Base-by-base conservation (phyloP, 2,888 invertebrate species). In the Tillus elongatus region DNA sequence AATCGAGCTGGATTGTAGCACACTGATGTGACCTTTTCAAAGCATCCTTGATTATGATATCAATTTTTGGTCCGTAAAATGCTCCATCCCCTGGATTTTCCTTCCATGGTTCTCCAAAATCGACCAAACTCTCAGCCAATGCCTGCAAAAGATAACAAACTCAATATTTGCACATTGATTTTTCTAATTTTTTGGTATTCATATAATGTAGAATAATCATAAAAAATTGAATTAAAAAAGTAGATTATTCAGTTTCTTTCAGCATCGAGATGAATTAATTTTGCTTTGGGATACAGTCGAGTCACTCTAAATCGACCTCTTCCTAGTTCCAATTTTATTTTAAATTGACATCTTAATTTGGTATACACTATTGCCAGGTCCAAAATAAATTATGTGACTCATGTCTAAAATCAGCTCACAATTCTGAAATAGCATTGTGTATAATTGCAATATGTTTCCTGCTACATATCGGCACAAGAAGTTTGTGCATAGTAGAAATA, bases 21-120 rank as follows among this genome's bases (percentile, higher is more conserved):
- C 96, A 96, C 61, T 98, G 98, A 68, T 89, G 86, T 0, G 83
- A 73, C 33, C 98, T 73, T 47, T 79, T 77, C 41, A 98, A 66
- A 0, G 97, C 97, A 66, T 98, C 98, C 63, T 73, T 79, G 45
- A 99, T 90, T 0, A 90, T 93, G 61, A 98, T 96, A 67, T 97
- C 97, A 50, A 97, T 96, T 73, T 98, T 98, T 1, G 98, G 98
- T 0, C 98, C 98, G 68, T 98, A 98, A 71, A 98, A 98, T 0
- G 98, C 98, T 1, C 98, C 98, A 68, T 99, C 98, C 0, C 88
- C 82, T 0, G 88, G 88, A 69, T 95, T 97, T 47, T 89, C 67
- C 40, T 79, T 81, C 96, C 96, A 98, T 1, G 84, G 79, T 50
- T 76, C 69, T 1, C 91, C 92, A 63, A 89, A 93, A 36, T 74